A percentile compares a stretch with the other conserved stretches of the same genome.
Conservation (phyloP, 2,888 invertebrate species). For the Microctonus aethiopoides region DNA sequence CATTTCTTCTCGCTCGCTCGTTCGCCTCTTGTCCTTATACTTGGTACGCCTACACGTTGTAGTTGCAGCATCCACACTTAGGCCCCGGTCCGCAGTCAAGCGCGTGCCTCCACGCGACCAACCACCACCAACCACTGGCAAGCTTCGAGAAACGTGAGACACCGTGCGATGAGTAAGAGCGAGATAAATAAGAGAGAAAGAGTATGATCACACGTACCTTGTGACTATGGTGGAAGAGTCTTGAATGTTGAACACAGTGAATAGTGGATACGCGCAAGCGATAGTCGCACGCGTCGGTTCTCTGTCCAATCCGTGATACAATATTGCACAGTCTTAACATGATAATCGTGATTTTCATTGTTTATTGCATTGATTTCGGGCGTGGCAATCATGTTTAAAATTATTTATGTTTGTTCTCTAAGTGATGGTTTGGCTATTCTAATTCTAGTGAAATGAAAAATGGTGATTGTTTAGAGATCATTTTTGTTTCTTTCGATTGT, state of each 20-base stretch:
- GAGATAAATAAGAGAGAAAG: constrained; percentile 1
- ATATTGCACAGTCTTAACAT: constrained; percentile 38
- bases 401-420: background rate
- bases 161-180: constrained; percentile 12
- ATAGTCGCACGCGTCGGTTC: constrained; percentile 39
- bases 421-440: background rate
- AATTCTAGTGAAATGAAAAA: background rate
- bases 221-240: constrained; percentile 48
- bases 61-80: constrained; percentile 66
- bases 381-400: background rate
- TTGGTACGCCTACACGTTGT: constrained; percentile 63
- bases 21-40: constrained; percentile 42
- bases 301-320: constrained; percentile 7
- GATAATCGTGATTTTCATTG: constrained; percentile 19
- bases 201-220: constrained; percentile 45
- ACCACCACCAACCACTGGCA: constrained; percentile 61
- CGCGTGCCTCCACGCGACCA: constrained; percentile 68
- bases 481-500: background rate
- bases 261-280: constrained; percentile 45
- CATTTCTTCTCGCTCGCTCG: constrained; percentile 44
- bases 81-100: constrained; percentile 62
- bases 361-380: background rate
- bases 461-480: background rate
- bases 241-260: constrained; percentile 35
- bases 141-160: constrained; percentile 27